Percentiles rank a stretch among this genome's conserved stretches.
Evolutionary conservation across 2,113 vertebrate genomes (phyloP).

Genomic region (Festucalex cinctus): DNA sequence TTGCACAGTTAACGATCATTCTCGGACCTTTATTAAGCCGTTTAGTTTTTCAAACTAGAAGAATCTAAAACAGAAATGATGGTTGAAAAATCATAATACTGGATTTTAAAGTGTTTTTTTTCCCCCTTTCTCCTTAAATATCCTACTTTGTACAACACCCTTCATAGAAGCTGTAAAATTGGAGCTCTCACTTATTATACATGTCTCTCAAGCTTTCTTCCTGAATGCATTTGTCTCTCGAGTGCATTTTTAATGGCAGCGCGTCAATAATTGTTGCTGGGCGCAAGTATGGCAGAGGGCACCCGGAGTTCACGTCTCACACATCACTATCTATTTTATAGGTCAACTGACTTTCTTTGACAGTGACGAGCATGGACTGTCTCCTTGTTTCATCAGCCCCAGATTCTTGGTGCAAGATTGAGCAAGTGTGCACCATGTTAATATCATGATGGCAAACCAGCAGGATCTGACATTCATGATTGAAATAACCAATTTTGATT

Average conservation of each 20-base stretch:
- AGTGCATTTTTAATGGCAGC: conserved; percentile 35
- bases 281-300: conserved; percentile 6
- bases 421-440: conserved; percentile 62
- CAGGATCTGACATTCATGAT: conserved; percentile 57
- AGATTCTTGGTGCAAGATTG: conserved; percentile 23
- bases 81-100: conserved; percentile 11
- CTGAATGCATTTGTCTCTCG: conserved; percentile 1
- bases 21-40: conserved; percentile 8
- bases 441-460: conserved; percentile 32
- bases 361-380: conserved; percentile 55
- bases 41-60: conserved; percentile 7
- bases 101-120: conserved; percentile 18
- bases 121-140: conserved; percentile 12
- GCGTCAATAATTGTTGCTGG: conserved; percentile 32
- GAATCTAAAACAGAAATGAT: not conserved
- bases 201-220: conserved; percentile 3
- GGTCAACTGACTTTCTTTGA: conserved; percentile 54
- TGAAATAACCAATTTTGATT: conserved; percentile 55
- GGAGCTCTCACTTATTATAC: conserved; percentile 15
- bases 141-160: not conserved
- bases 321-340: conserved; percentile 33
- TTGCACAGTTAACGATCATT: conserved; percentile 13
- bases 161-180: conserved; percentile 13
- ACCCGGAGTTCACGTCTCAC: conserved; percentile 28
- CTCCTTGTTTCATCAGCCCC: conserved; percentile 39